Conservation (phyloP, 2,888 invertebrate species). For the Zaprionus obscuricornis region DNA sequence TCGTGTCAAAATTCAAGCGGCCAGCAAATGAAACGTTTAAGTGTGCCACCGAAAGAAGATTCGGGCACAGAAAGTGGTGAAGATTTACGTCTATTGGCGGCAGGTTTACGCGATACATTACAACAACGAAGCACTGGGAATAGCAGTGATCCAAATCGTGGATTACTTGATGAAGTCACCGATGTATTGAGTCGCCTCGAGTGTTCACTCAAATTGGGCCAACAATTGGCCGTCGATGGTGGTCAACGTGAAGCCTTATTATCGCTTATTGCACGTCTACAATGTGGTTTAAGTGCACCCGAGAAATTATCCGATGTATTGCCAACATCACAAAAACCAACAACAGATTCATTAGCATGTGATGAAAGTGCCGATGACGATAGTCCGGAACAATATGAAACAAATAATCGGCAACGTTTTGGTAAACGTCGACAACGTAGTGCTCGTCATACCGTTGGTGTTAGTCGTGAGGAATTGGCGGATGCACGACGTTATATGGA, state of each 20-base stretch:
- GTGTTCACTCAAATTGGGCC: slow-evolving; percentile 87
- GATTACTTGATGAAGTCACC: slow-evolving; percentile 88
- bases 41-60: slow-evolving; percentile 85
- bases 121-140: slow-evolving; percentile 84
- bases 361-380: slow-evolving; percentile 43
- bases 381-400: slow-evolving; percentile 70
- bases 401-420: slow-evolving; percentile 84
- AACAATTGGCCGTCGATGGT: slow-evolving; percentile 84
- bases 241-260: slow-evolving; percentile 86
- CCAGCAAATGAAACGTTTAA: slow-evolving; percentile 67
- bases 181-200: slow-evolving; percentile 90
- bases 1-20: too few relatives aligned
- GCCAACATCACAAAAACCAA: not conserved
- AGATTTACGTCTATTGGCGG: slow-evolving; percentile 86
- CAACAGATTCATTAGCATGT: not conserved
- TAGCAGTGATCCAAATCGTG: slow-evolving; percentile 85
- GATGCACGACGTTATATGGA: slow-evolving; percentile 91
- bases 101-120: slow-evolving; percentile 84
- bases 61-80: slow-evolving; percentile 89
- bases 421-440: slow-evolving; percentile 86
- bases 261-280: slow-evolving; percentile 88
- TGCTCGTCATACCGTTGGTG: slow-evolving; percentile 92
- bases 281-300: slow-evolving; percentile 85
- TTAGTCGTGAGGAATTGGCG: slow-evolving; percentile 91
- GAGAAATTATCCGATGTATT: slow-evolving; percentile 70